Evolutionary conservation across 2,888 invertebrate genomes (phyloP), one percentile per base, ranked within the genome.

Genomic region (Syrista parreyssii): DNA sequence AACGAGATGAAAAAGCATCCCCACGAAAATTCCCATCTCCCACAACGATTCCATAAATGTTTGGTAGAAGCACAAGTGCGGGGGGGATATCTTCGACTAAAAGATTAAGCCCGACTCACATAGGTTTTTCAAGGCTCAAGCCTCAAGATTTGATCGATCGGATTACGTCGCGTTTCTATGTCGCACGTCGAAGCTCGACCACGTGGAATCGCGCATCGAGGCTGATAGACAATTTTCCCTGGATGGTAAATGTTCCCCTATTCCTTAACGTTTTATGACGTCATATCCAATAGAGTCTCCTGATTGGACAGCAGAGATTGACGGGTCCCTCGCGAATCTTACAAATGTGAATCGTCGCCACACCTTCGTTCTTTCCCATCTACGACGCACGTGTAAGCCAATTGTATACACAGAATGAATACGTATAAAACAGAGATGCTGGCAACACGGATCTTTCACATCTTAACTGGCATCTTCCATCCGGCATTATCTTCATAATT

Each of bases 231-330:
- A 78, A 78, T 78, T 68, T 68, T 69, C n/a, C 32, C 40, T 4
- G 33, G 33, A n/a, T 40, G 35, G 36, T 68, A 35, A 71, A 11
- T 71, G 71, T 33, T 30, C 69, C 30, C 30, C 71, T 72, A 68
- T 75, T 75, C 68, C 74, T 34, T 68, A 84, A 81, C 84, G 84
- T 84, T 88, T 88, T 88, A 88, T 83, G 86, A 86, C 81, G 84
- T 84, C 86, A 81, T 83, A 84, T 87, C 86, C 86, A 87, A 87
- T 88, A 83, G 83, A 81, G 82, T 34, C 55, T 75, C 75, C 80
- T 81, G 82, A 84, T 86, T 84, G 86, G 81, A 79, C 84, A 79
- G 80, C 77, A 71, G 80, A 84, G 83, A 84, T 81, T 82, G 83
- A 84, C 83, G 78, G 73, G 73, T 84, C 78, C 75, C 73, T 33